These are phyloP conservation scores for Masticophis lateralis DNA, from an alignment of 2,797 vertebrate genomes.

Conservation along the genomic window DNA sequence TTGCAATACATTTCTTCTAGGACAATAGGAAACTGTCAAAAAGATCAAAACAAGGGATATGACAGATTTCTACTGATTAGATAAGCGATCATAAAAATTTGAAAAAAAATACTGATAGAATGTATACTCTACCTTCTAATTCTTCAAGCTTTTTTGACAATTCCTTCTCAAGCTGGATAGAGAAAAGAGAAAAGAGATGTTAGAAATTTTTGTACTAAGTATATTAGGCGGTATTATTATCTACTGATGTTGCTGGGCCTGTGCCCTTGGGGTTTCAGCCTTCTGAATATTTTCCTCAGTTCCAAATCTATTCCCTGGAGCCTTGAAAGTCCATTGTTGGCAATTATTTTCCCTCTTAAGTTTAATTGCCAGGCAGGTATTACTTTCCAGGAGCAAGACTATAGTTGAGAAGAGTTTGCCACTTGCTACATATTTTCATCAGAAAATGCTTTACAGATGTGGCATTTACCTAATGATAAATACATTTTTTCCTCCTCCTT, in stretches of 20 bases:
- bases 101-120: background rate
- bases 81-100: background rate
- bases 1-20: background rate
- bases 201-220: background rate
- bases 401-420: background rate
- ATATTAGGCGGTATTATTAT: background rate
- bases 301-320: background rate
- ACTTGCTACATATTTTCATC: background rate
- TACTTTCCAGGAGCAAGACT: background rate
- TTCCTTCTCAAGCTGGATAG: slow-evolving; percentile 83
- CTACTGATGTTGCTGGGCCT: background rate
- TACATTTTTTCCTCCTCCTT: background rate
- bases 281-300: background rate
- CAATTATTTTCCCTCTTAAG: background rate
- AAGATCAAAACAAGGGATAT: background rate
- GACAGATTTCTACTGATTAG: background rate
- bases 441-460: background rate
- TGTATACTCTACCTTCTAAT: slow-evolving; percentile 82
- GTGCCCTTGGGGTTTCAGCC: background rate
- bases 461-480: background rate
- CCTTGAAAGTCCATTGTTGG: background rate
- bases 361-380: background rate
- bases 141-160: slow-evolving; percentile 86
- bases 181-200: slow-evolving; percentile 40
- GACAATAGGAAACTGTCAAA: background rate